Conservation (phyloP, 1,140 invertebrate genomes). For the Eurosta solidaginis region DNA sequence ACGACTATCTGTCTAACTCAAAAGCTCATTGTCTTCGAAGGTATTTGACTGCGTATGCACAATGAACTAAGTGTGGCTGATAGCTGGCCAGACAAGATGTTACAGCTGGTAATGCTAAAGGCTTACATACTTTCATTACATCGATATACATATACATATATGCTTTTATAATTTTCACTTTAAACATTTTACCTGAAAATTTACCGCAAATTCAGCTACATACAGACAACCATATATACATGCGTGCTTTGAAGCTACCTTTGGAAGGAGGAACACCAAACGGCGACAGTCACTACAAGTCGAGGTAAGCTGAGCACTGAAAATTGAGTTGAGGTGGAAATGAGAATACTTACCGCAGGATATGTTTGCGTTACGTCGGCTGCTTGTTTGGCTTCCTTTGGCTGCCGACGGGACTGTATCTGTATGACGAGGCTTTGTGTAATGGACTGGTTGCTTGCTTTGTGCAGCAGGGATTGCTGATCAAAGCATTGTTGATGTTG, state of each 20-base stretch:
- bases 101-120: not conserved
- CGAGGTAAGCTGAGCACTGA: not conserved
- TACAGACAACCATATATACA: too few relatives aligned
- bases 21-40: too few relatives aligned
- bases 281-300: not conserved
- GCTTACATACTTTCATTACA: too few relatives aligned
- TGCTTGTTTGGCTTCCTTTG: not conserved
- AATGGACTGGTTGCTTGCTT: not conserved
- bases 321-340: not conserved
- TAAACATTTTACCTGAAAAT: too few relatives aligned
- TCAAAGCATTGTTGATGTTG: conserved; percentile 2
- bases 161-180: too few relatives aligned
- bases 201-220: too few relatives aligned
- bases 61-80: too few relatives aligned
- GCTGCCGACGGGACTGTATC: not conserved
- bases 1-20: too few relatives aligned
- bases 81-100: not conserved
- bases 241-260: too few relatives aligned
- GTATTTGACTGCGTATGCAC: too few relatives aligned
- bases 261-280: not conserved
- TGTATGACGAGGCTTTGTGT: not conserved
- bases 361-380: not conserved
- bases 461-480: not conserved
- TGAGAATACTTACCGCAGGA: conserved; percentile 7
- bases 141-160: too few relatives aligned